Evolutionary conservation across 1,140 invertebrate species (phyloP), one percentile per base, ranked within the genome.

Genomic region (Aphelinus atriplicis): DNA sequence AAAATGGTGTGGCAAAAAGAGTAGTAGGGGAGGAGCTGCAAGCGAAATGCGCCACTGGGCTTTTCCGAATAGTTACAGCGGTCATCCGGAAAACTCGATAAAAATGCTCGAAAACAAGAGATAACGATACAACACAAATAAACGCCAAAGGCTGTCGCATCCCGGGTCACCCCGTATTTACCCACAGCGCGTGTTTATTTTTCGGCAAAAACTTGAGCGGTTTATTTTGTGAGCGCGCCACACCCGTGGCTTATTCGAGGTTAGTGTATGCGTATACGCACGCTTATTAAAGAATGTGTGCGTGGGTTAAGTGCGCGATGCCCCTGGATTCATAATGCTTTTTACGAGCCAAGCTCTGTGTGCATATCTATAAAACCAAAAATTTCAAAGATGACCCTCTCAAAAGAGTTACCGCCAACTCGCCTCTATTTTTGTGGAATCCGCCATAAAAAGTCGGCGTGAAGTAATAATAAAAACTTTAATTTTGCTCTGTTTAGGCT

Each of bases 241-340:
- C 26, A 26, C 26, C 26, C 26, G 26, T 26, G 62, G 46, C 50
- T 60, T 26, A 26, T 26, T 26, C 26, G 60, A 61, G 48, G 56
- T 66, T 61, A 3, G 57, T 60, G 62, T 60, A n/a, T 56, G 57
- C 69, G 75, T 76, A 65, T 69, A 77, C 75, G 26, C 26, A 26
- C 26, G 26, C 26, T 26, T 26, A 26, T 26, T 26, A 26, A 26
- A 26, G 26, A 26, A 26, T 26, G 26, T 26, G 26, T 26, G 26
- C 26, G 26, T 26, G 26, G 26, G 26, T 26, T 26, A 26, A 26
- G 26, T 26, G 26, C 71, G 42, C 50, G 56, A 74, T 61, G 68
- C 56, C n/a, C 6, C 55, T 50, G 68, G 72, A 77, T 77, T 77
- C 75, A 77, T 77, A 75, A 67, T 67, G 58, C 71, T 74, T 77